phyloP scores from a whole-genome alignment of 64 coral and sea anemone genomes.

The Pocillopora verrucosa region DNA sequence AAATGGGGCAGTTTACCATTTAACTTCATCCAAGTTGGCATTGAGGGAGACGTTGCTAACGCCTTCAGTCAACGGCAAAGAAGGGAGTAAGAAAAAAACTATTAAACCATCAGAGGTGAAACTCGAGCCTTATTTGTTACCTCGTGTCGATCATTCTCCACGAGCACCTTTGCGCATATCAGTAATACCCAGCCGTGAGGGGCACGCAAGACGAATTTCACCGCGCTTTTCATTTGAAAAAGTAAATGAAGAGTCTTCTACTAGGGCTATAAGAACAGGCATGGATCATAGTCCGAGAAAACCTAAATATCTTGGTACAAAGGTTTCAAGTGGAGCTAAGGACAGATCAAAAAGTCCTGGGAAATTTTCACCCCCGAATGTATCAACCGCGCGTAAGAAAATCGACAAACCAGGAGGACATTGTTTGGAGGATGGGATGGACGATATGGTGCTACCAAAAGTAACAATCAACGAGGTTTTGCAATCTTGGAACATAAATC shows the following conservation, averaged over 20 bases:
- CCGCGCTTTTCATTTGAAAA: background rate
- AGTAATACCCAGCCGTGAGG: background rate
- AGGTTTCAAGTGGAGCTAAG: background rate
- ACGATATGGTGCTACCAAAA: constrained; percentile 35
- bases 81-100: background rate
- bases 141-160: background rate
- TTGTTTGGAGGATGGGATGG: background rate
- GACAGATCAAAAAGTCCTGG: constrained; percentile 2
- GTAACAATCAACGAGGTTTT: constrained; percentile 67
- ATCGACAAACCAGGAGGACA: background rate
- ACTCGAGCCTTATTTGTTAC: background rate
- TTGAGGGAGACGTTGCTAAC: background rate
- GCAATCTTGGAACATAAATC: constrained; percentile 46
- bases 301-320: background rate
- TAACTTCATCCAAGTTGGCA: background rate
- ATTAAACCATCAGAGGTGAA: background rate
- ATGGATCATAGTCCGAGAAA: background rate
- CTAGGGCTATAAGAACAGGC: background rate
- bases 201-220: background rate
- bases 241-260: background rate
- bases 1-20: background rate
- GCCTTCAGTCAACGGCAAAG: background rate
- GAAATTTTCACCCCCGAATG: background rate
- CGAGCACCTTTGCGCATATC: background rate
- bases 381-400: background rate